Conservation (phyloP, 2,888 invertebrate species). For the Tanaodytes sp. region DNA sequence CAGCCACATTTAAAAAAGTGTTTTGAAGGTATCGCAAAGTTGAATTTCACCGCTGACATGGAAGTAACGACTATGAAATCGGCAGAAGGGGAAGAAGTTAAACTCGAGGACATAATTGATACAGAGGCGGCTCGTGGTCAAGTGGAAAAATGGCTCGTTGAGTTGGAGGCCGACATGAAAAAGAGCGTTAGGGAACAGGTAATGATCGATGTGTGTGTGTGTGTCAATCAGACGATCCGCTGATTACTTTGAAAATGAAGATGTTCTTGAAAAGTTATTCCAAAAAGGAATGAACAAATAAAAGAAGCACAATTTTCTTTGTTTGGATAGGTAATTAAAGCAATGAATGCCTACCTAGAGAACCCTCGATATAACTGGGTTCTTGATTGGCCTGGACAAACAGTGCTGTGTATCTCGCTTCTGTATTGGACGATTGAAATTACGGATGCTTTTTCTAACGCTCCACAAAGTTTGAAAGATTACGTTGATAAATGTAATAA, state of each 20-base stretch:
- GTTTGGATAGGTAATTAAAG: slow-evolving; percentile 69
- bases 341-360: slow-evolving; percentile 72
- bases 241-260: too few relatives aligned
- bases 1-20: slow-evolving; percentile 79
- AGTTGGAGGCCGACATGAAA: slow-evolving; percentile 71
- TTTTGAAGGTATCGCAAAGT: slow-evolving; percentile 77
- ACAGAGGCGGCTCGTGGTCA: slow-evolving; percentile 76
- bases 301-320: too few relatives aligned
- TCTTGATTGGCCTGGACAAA: slow-evolving; percentile 79
- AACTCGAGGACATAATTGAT: slow-evolving; percentile 73
- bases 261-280: too few relatives aligned
- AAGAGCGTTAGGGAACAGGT: slow-evolving; percentile 74
- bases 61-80: slow-evolving; percentile 77
- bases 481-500: slow-evolving; percentile 83
- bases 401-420: slow-evolving; percentile 82
- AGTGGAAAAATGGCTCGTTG: slow-evolving; percentile 71
- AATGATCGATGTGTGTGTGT: slow-evolving; percentile 56
- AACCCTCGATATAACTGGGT: slow-evolving; percentile 76
- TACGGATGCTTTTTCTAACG: slow-evolving; percentile 82
- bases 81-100: slow-evolving; percentile 75
- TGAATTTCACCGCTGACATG: slow-evolving; percentile 75
- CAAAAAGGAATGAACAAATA: too few relatives aligned
- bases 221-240: too few relatives aligned
- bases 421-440: slow-evolving; percentile 93
- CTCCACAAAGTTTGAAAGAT: slow-evolving; percentile 74